phyloP scores from a whole-genome alignment of 1,140 invertebrate species.

The Watersipora subatra region DNA sequence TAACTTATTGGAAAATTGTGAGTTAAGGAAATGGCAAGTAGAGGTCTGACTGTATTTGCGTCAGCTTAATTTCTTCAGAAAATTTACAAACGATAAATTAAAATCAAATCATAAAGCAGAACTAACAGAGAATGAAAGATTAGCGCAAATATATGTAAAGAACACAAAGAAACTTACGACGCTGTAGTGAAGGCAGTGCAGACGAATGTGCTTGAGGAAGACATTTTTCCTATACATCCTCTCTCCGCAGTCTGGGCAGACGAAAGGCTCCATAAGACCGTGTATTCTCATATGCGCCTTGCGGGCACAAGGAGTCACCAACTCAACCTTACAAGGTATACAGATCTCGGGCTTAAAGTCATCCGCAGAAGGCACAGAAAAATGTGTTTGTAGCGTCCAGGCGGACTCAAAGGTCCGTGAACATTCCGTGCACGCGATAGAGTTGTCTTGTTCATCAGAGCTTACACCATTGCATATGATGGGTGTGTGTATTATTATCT shows the following conservation, averaged over 20 bases:
- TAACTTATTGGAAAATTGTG: too few species aligned
- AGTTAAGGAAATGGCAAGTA: too few species aligned
- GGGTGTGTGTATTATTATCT: too few species aligned
- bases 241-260: not conserved
- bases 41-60: too few species aligned
- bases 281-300: not conserved
- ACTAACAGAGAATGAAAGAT: too few species aligned
- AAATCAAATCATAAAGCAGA: too few species aligned
- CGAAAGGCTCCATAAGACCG: not conserved
- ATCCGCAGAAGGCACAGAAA: not conserved
- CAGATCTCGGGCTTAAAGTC: not conserved
- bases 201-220: not conserved
- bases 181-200: not conserved
- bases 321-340: not conserved
- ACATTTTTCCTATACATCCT: not conserved
- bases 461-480: not conserved
- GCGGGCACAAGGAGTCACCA: not conserved
- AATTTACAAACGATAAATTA: too few species aligned
- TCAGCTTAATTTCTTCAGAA: too few species aligned
- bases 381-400: not conserved
- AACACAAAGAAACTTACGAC: too few species aligned
- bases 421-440: not conserved
- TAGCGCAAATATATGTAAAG: too few species aligned
- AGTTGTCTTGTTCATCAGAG: not conserved
- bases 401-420: not conserved